A percentile compares a stretch with the other conserved stretches of the same genome.
Evolutionary conservation across 2,888 invertebrate species (phyloP).

Genomic region (Tortricodes alternella): DNA sequence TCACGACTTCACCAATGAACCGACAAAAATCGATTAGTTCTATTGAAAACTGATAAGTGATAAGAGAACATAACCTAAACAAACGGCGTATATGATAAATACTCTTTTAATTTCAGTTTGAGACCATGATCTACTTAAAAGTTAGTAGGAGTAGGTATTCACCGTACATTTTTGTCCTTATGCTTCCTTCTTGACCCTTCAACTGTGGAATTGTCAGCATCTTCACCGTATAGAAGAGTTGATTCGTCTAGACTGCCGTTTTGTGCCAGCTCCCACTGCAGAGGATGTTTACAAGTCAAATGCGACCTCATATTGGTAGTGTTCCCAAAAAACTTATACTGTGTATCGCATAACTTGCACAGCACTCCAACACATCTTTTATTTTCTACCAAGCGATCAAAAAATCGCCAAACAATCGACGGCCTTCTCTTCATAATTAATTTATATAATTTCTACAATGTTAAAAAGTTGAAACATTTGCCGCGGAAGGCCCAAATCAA

Average conservation of each 20-base stretch:
- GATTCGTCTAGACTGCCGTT: conserved; percentile 62
- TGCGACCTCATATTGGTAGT: conserved; percentile 73
- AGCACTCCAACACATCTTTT: conserved; percentile 66
- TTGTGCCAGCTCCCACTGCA: conserved; percentile 73
- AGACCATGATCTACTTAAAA: conserved; percentile 53
- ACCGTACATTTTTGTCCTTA: conserved; percentile 70
- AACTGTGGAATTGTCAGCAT: conserved; percentile 11
- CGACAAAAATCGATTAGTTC: conserved; percentile 37
- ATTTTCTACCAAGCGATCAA: conserved; percentile 65
- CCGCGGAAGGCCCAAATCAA: conserved; percentile 48
- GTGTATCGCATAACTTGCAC: conserved; percentile 75
- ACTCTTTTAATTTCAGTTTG: conserved; percentile 71
- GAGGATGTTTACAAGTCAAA: conserved; percentile 70
- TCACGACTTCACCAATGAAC: conserved; percentile 11
- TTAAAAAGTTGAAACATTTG: conserved; percentile 55
- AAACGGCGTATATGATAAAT: conserved; percentile 53
- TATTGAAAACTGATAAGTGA: conserved; percentile 31
- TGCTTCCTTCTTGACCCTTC: conserved; percentile 30
- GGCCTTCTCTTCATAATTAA: conserved; percentile 69
- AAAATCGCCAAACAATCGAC: conserved; percentile 74
- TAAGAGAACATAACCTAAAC: conserved; percentile 49
- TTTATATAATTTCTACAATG: conserved; percentile 46
- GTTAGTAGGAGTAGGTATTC: conserved; percentile 47
- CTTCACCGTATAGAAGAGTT: conserved; percentile 41
- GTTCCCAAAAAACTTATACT: conserved; percentile 76